A percentile compares a stretch with the other conserved stretches of the same genome.
Conservation (phyloP, 2,888 invertebrate species). For the Ferrisia virgata region DNA sequence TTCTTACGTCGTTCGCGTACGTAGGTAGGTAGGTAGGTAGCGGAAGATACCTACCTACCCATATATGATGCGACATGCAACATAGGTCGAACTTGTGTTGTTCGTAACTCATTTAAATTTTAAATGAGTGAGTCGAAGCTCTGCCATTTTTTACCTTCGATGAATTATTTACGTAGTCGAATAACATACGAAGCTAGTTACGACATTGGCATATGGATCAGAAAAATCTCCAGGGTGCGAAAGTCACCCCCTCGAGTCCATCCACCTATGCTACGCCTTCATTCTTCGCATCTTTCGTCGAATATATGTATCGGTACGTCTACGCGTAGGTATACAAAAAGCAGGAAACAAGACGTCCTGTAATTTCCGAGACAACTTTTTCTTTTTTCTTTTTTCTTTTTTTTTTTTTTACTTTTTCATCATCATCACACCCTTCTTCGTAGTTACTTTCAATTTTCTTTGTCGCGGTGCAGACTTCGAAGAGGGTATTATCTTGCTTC, state of each 20-base stretch:
- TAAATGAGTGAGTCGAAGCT: constrained; percentile 21
- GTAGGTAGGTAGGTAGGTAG: neutral
- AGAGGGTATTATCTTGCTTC: too few species aligned
- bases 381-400: neutral
- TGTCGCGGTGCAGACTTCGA: too few species aligned
- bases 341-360: neutral
- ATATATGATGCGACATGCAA: neutral
- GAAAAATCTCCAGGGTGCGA: constrained; percentile 22
- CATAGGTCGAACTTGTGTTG: neutral
- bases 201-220: constrained; percentile 3
- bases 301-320: too few species aligned
- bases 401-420: neutral
- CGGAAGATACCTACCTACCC: neutral
- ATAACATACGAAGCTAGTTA: constrained; percentile 15
- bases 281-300: neutral
- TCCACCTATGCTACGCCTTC: too few species aligned
- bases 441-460: too few species aligned
- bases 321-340: neutral
- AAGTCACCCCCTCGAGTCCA: neutral
- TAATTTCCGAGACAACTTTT: neutral
- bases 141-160: neutral
- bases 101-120: constrained; percentile 23
- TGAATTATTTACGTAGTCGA: constrained; percentile 12
- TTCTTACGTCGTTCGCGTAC: neutral
- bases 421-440: too few species aligned